A percentile compares a stretch with the other conserved stretches of the same genome.
These are phyloP conservation scores for Sylvia atricapilla DNA, from an alignment of 2,113 vertebrate species.

Conservation along the genomic window DNA sequence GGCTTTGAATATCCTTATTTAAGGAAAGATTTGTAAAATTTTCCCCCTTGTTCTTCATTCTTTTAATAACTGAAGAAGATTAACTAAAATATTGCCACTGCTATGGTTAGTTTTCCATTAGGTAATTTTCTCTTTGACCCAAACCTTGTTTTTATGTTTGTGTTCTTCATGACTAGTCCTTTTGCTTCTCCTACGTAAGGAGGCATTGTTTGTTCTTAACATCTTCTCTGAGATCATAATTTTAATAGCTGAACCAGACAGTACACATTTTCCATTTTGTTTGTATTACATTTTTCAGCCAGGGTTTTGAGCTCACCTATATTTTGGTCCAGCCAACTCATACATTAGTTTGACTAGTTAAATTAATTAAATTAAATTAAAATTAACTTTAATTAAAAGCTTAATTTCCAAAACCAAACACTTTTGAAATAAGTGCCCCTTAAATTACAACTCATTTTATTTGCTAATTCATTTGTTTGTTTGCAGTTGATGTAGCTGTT, in stretches of 20 bases:
- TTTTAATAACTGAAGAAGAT: neutral
- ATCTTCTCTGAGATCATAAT: neutral
- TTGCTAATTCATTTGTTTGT: neutral
- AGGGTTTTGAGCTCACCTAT: neutral
- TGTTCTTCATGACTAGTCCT: neutral
- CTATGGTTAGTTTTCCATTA: neutral
- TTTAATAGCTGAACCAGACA: fast-evolving
- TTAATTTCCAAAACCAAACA: neutral
- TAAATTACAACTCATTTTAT: neutral
- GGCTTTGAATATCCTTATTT: neutral
- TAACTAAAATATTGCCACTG: neutral
- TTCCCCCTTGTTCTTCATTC: neutral
- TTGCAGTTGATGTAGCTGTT: neutral
- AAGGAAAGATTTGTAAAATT: fast-evolving
- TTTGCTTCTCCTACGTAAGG: fast-evolving
- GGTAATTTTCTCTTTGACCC: neutral
- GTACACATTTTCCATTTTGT: neutral
- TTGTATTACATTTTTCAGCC: neutral
- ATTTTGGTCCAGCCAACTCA: neutral
- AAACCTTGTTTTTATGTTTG: neutral
- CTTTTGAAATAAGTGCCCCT: neutral
- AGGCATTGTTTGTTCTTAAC: neutral
- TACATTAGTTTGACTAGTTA: neutral
- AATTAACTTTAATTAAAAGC: neutral
- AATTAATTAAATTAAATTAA: neutral